These are phyloP conservation scores for Pterois miles DNA, from an alignment of 2,797 vertebrate species.

Conservation along the genomic window DNA sequence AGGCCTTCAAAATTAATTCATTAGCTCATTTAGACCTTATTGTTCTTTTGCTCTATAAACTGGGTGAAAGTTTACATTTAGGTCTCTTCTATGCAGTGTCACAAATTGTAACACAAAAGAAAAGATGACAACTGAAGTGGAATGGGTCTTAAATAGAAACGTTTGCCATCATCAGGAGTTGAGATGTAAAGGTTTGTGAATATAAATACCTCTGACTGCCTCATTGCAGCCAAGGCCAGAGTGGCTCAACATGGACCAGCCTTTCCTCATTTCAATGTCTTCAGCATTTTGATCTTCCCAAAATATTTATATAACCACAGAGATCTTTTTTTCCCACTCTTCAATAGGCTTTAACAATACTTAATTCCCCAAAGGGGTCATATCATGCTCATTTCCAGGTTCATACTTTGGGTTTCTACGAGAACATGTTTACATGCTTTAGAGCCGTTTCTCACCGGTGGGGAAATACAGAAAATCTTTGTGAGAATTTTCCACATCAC, in stretches of 20 bases:
- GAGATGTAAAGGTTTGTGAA: slow-evolving; percentile 30
- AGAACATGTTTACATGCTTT: too few species aligned
- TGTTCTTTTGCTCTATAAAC: neutral
- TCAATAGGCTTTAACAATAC: neutral
- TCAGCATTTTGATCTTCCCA: slow-evolving; percentile 28
- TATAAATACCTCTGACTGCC: slow-evolving; percentile 54
- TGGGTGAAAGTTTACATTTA: neutral
- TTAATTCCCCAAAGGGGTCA: neutral
- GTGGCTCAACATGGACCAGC: slow-evolving; percentile 64
- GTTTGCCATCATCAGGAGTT: neutral
- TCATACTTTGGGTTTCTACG: neutral
- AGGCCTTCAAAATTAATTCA: slow-evolving; percentile 4
- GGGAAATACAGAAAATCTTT: too few species aligned
- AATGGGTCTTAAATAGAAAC: neutral
- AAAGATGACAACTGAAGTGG: neutral
- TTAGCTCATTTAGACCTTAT: neutral
- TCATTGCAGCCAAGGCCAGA: slow-evolving; percentile 56
- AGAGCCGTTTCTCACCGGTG: too few species aligned
- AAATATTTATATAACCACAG: slow-evolving; percentile 4
- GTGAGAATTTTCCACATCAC: too few species aligned
- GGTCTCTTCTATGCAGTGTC: neutral
- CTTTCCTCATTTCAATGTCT: slow-evolving; percentile 59
- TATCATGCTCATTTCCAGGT: neutral
- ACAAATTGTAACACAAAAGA: neutral
- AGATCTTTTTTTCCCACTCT: neutral